phyloP scores from a whole-genome alignment of 2,888 invertebrate genomes.

The Xestia sexstrigata region DNA sequence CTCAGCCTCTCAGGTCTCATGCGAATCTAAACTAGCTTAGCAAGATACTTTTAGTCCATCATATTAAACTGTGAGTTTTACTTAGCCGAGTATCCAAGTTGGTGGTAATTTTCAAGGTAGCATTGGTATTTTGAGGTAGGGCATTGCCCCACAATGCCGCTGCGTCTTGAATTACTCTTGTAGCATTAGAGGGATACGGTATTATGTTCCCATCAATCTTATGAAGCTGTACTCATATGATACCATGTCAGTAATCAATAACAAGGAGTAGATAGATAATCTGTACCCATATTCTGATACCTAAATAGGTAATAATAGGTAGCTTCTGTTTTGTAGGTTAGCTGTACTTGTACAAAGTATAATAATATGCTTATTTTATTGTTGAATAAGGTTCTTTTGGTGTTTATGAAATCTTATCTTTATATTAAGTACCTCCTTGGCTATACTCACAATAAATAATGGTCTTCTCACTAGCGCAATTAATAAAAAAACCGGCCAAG shows the following conservation, averaged over 20 bases:
- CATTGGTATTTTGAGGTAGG: not conserved
- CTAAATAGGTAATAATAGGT: not conserved
- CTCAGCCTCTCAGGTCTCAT: too few relatives aligned
- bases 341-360: not conserved
- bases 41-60: not conserved
- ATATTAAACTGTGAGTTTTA: not conserved
- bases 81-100: not conserved
- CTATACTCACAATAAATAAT: too few relatives aligned
- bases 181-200: not conserved
- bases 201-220: slow-evolving; percentile 3
- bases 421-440: not conserved
- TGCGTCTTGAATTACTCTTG: not conserved
- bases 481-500: too few relatives aligned
- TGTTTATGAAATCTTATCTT: not conserved
- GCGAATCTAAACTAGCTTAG: too few relatives aligned
- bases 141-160: not conserved
- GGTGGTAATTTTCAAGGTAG: not conserved
- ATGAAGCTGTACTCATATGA: not conserved
- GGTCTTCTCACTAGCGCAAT: too few relatives aligned
- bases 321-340: not conserved
- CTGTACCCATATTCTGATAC: not conserved
- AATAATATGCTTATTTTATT: not conserved
- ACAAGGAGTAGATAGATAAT: not conserved
- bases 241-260: slow-evolving; percentile 5
- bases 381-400: not conserved